Conservation (phyloP, 35 echinoderm and acorn worm genomes). For the Antedon bifida region DNA sequence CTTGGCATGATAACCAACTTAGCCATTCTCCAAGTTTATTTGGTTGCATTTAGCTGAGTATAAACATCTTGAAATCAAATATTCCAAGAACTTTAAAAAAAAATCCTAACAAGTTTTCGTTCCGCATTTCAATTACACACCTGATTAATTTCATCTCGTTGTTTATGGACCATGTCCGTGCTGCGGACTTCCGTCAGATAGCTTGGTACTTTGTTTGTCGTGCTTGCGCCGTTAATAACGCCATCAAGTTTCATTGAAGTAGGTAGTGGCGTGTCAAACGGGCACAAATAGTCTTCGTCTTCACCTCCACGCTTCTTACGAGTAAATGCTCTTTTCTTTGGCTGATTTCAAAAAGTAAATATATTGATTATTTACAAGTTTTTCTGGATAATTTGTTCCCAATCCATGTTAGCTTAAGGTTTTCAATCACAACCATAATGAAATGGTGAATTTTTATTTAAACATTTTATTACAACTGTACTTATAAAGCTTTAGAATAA, state of each 20-base stretch:
- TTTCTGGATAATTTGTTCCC: background rate
- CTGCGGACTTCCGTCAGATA: conserved; percentile 73
- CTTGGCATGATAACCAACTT: background rate
- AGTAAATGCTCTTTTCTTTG: conserved; percentile 64
- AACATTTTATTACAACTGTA: no score
- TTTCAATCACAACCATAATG: background rate
- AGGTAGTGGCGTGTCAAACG: conserved; percentile 59
- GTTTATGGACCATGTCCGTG: conserved; percentile 57
- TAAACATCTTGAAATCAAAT: background rate
- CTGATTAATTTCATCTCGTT: conserved; percentile 51
- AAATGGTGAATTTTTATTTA: no score
- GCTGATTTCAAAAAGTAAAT: conserved; percentile 30
- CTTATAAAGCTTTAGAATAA: no score
- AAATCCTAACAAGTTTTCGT: no score
- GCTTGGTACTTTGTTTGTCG: conserved; percentile 40
- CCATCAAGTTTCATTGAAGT: conserved; percentile 18
- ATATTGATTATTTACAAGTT: background rate
- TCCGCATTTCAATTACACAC: no score
- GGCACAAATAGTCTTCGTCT: conserved; percentile 69
- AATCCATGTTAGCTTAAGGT: background rate
- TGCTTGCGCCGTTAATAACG: background rate
- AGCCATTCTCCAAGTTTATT: background rate
- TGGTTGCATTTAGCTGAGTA: background rate
- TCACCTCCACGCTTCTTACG: conserved; percentile 33
- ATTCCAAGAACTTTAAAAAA: no score